Percentiles rank a stretch among this genome's conserved stretches.
phyloP scores from a whole-genome alignment of 2,888 invertebrate genomes.

The Plemyria rubiginata region DNA sequence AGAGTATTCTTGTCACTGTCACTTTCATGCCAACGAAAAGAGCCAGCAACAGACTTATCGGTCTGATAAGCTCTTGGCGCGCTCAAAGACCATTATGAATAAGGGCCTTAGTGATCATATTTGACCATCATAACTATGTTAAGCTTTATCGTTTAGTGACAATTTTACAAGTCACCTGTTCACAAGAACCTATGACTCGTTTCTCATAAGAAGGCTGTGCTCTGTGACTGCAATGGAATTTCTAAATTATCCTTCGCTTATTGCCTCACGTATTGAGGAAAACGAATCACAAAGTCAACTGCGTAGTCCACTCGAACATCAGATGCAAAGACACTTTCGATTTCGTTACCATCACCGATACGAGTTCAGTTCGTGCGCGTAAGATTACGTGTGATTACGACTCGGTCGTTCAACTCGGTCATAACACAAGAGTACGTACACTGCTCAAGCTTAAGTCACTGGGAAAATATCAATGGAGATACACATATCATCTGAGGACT shows the following conservation, averaged over 20 bases:
- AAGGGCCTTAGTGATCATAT: conserved; percentile 1
- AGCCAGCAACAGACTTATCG: too few relatives aligned
- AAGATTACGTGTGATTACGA: conserved; percentile 74
- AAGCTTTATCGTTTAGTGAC: conserved; percentile 9
- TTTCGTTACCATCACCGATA: conserved; percentile 69
- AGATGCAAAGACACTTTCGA: conserved; percentile 67
- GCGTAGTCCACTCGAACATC: conserved; percentile 34
- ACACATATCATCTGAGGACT: conserved; percentile 1
- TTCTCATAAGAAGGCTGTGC: conserved; percentile 12
- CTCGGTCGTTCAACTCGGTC: conserved; percentile 63
- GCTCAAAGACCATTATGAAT: too few relatives aligned
- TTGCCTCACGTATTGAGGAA: conserved; percentile 38
- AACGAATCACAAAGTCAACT: conserved; percentile 31
- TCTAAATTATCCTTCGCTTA: conserved; percentile 30
- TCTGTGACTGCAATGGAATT: conserved; percentile 14
- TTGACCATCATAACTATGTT: conserved; percentile 5
- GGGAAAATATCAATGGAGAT: conserved; percentile 28
- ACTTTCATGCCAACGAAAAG: too few relatives aligned
- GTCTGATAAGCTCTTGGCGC: too few relatives aligned
- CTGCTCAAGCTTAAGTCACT: conserved; percentile 32
- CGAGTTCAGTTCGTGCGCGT: conserved; percentile 65
- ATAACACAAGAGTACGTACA: conserved; percentile 33
- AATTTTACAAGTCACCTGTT: conserved; percentile 17
- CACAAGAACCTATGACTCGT: conserved; percentile 12
- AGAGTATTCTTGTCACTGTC: too few relatives aligned